A percentile compares a stretch with the other conserved stretches of the same genome.
Conservation (phyloP, 2,113 vertebrate species). For the Vidua macroura region DNA sequence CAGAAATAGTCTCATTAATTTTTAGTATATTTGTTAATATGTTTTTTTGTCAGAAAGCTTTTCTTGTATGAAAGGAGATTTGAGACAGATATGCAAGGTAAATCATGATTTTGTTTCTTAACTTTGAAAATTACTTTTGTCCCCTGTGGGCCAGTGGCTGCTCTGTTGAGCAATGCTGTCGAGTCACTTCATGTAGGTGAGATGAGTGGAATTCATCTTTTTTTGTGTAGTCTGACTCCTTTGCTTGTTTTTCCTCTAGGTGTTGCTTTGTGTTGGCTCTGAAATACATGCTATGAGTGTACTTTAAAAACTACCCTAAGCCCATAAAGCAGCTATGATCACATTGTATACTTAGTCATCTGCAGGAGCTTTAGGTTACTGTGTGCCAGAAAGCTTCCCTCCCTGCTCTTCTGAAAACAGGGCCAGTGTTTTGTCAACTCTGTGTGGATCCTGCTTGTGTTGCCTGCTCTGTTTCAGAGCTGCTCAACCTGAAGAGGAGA, state of each 20-base stretch:
- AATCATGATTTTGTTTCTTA: neutral
- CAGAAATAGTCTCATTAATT: neutral
- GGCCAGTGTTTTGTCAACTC: slow-evolving; percentile 30
- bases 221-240: neutral
- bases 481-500: neutral
- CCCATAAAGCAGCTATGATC: slow-evolving; percentile 1
- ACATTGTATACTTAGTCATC: neutral
- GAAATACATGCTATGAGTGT: neutral
- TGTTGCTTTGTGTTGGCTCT: neutral
- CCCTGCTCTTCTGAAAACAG: slow-evolving; percentile 11
- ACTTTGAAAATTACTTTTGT: neutral
- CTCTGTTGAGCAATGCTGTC: neutral
- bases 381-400: slow-evolving; percentile 15
- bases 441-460: neutral
- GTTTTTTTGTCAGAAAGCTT: neutral
- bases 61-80: neutral
- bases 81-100: neutral
- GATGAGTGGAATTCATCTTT: neutral
- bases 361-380: neutral
- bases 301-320: neutral
- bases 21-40: neutral
- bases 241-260: neutral
- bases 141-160: neutral
- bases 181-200: neutral
- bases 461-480: neutral